These are phyloP conservation scores for Phaethornis superciliosus DNA, from an alignment of 2,113 vertebrate genomes.

Conservation along the genomic window DNA sequence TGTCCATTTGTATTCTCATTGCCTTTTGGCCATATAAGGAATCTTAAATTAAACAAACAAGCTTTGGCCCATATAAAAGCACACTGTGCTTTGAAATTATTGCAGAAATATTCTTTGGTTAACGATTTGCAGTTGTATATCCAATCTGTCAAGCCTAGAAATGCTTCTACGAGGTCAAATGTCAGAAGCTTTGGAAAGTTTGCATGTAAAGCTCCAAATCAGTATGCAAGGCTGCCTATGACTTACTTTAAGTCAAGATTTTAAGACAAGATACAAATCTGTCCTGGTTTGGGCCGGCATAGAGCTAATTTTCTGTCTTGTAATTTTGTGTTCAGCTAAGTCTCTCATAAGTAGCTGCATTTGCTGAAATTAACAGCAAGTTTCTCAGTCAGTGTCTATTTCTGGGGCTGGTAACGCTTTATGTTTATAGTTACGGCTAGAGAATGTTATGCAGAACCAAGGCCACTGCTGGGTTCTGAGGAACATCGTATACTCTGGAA, in stretches of 20 bases:
- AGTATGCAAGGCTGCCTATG: neutral
- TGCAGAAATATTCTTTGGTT: neutral
- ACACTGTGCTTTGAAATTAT: neutral
- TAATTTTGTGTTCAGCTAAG: too few relatives aligned
- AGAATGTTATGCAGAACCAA: too few relatives aligned
- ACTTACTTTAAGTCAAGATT: neutral
- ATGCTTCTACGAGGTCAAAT: neutral
- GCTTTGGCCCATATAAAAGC: neutral
- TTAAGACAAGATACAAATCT: neutral
- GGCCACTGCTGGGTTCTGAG: too few relatives aligned
- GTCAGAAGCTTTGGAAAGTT: neutral
- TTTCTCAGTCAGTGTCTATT: too few relatives aligned
- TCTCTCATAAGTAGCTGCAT: too few relatives aligned
- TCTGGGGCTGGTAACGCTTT: too few relatives aligned
- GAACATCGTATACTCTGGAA: too few relatives aligned
- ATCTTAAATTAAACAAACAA: neutral
- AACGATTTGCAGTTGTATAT: neutral
- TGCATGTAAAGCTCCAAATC: neutral
- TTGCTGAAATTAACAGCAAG: too few relatives aligned
- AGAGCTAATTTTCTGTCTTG: too few relatives aligned
- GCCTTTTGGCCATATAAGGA: neutral
- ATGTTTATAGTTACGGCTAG: too few relatives aligned
- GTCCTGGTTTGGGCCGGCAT: too few relatives aligned
- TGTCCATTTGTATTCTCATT: neutral
- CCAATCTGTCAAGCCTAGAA: neutral